A percentile compares a stretch with the other conserved stretches of the same genome.
These are phyloP conservation scores for Miltochrista miniata DNA, from an alignment of 2,888 invertebrate species.

Conservation along the genomic window DNA sequence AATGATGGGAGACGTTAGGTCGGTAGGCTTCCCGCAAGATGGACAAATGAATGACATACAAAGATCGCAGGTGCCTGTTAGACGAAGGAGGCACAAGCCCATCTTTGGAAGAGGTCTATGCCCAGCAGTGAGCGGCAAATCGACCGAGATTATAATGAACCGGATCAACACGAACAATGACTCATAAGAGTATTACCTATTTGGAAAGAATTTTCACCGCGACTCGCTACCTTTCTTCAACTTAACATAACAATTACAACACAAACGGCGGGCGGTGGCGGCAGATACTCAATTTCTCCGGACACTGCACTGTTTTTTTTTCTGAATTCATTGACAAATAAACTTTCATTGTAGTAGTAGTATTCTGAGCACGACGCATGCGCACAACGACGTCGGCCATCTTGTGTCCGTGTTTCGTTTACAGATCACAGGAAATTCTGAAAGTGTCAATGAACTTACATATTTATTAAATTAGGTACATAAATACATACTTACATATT, in stretches of 20 bases:
- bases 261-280: constrained; percentile 4
- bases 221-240: constrained; percentile 9
- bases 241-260: constrained; percentile 22
- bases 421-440: constrained; percentile 38
- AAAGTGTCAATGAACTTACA: constrained; percentile 40
- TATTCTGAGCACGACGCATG: constrained; percentile 30
- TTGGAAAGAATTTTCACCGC: background rate
- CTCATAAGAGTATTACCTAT: no score
- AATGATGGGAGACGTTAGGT: no score
- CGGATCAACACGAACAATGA: no score
- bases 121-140: no score
- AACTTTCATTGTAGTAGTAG: constrained; percentile 39
- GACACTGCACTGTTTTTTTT: constrained; percentile 16
- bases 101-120: no score
- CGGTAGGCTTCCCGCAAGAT: no score
- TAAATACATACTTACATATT: no score
- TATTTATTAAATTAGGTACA: constrained; percentile 17
- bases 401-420: constrained; percentile 40
- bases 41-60: no score
- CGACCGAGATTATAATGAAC: no score
- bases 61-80: no score
- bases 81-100: no score
- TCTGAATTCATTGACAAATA: constrained; percentile 31
- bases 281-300: constrained; percentile 30
- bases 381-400: constrained; percentile 28